Evolutionary conservation across 2,888 invertebrate genomes (phyloP).

Genomic region (Ferdinandea cuprea): DNA sequence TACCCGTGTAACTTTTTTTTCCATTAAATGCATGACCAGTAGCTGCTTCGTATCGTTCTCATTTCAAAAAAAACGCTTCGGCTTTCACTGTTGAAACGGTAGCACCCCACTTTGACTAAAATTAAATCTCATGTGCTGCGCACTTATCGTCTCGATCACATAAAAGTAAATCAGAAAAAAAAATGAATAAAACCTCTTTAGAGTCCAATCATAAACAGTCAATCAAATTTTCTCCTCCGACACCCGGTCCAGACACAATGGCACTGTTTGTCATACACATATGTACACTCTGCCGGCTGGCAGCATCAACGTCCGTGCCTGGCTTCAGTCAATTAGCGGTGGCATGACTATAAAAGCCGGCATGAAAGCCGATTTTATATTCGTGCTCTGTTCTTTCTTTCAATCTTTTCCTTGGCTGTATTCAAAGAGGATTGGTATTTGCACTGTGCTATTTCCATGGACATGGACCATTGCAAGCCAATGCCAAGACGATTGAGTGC

Average conservation of each 20-base stretch:
- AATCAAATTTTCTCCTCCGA: constrained; percentile 67
- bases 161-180: constrained; percentile 36
- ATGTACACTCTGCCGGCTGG: constrained; percentile 1
- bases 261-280: constrained; percentile 63
- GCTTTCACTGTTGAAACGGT: constrained; percentile 24
- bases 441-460: constrained; percentile 17
- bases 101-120: constrained; percentile 40
- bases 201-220: constrained; percentile 67
- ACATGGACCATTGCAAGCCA: constrained; percentile 56
- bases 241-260: constrained; percentile 70
- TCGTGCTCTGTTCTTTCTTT: constrained; percentile 27
- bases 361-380: constrained; percentile 37
- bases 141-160: constrained; percentile 34
- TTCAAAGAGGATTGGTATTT: constrained; percentile 1
- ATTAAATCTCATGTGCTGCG: constrained; percentile 25
- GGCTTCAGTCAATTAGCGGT: constrained; percentile 67
- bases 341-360: constrained; percentile 57
- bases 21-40: constrained; percentile 12
- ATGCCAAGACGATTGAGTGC: constrained; percentile 67
- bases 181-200: constrained; percentile 54
- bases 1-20: neutral
- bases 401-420: neutral
- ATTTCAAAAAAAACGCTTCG: constrained; percentile 6
- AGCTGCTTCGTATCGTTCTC: neutral
- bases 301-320: constrained; percentile 52